Conservation (phyloP, 1,140 invertebrate species). For the Drosophila pseudoananassae region DNA sequence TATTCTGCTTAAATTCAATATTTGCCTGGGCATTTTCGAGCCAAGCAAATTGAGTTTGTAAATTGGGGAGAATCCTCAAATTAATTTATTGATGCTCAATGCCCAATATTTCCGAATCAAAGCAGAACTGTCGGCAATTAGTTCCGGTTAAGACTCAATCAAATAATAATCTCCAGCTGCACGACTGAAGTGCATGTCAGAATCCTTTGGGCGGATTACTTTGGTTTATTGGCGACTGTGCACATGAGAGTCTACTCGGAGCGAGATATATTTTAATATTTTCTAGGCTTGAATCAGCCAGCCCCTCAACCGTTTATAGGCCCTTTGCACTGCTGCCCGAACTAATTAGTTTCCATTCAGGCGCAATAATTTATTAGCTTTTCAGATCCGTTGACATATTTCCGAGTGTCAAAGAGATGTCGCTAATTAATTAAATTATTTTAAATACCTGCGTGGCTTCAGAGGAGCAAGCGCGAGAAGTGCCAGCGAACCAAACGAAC, state of each 20-base stretch:
- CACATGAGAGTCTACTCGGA: neutral
- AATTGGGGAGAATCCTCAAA: neutral
- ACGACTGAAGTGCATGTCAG: neutral
- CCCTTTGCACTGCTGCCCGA: slow-evolving; percentile 4
- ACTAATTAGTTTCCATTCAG: slow-evolving; percentile 31
- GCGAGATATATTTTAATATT: neutral
- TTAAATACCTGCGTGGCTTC: slow-evolving; percentile 35
- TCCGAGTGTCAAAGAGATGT: slow-evolving; percentile 10
- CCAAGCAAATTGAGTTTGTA: slow-evolving; percentile 29
- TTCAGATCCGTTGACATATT: slow-evolving; percentile 45
- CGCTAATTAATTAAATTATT: slow-evolving; percentile 43
- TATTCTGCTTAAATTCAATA: slow-evolving; percentile 39
- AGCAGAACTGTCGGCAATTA: slow-evolving; percentile 34
- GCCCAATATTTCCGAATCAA: slow-evolving; percentile 22
- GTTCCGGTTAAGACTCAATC: slow-evolving; percentile 30
- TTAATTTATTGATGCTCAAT: slow-evolving; percentile 30
- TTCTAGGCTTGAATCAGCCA: neutral
- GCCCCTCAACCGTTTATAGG: neutral
- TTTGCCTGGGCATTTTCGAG: slow-evolving; percentile 10
- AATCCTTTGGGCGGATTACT: slow-evolving; percentile 11
- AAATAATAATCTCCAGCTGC: slow-evolving; percentile 28
- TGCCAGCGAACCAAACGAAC: neutral
- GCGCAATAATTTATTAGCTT: slow-evolving; percentile 24
- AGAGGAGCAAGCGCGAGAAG: neutral
- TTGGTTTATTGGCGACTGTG: neutral